Evolutionary conservation across 2,113 vertebrate species (phyloP), one percentile per base, ranked within the genome.

Genomic region (Vireo altiloquus): DNA sequence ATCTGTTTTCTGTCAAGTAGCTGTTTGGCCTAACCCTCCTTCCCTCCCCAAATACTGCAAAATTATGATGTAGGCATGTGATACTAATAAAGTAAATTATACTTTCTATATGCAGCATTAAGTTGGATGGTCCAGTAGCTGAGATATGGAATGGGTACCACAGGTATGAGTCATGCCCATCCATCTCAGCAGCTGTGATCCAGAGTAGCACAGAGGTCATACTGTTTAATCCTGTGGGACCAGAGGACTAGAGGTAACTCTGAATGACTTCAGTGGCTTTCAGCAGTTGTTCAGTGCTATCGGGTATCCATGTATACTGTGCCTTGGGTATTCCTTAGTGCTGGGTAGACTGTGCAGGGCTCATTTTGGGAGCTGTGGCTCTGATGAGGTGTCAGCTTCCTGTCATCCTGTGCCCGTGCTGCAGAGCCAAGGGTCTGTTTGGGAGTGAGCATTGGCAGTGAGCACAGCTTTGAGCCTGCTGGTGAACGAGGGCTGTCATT

Each of bases 341-440:
- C 31, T 16, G 2, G 13, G 39, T n/a, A 13, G 49, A 5, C 15
- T 7, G 27, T 2, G 0, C 18, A 50, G 63, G 56, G 11, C 63
- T 77, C 9, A 1, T 42, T 77, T 39, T 0, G 9, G 49, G 40
- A 56, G 44, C 52, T 21, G 44, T 50, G 63, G 27, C 35, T 80
- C 42, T 0, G 2, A 1, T 53, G 35, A 49, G 72, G 76, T 37
- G 22, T 27, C 14, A 23, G 17, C 2, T 1, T 25, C 60, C 24
- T 78, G 40, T 33, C 11, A 3, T 49, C 46, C 46, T 0, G 0
- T 31, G 42, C 21, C 31, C 0, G 2, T 1, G 8, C 60, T 66
- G 61, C 64, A 27, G 59, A 37, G 68, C 28, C 37, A 13, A 17
- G 47, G 60, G 13, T 53, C n/a, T 5, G 3, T 33, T 47, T 5